phyloP scores from a whole-genome alignment of 2,797 vertebrate genomes.

The Discoglossus pictus region DNA sequence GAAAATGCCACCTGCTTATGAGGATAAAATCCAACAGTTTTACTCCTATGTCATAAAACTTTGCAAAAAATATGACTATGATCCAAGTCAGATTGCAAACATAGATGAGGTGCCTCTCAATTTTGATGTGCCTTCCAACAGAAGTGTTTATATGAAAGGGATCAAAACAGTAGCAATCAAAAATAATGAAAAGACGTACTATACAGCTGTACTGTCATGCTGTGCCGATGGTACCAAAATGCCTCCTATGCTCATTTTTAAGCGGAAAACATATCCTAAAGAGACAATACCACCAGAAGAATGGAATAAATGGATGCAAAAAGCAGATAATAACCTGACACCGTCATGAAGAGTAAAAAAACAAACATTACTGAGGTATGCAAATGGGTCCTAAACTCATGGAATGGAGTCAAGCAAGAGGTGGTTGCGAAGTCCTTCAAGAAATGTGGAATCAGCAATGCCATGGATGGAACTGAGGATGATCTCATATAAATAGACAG shows the following conservation, averaged over 20 bases:
- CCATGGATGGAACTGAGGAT: conserved; percentile 13
- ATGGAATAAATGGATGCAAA: neutral
- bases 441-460: conserved; percentile 6
- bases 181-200: too few species aligned
- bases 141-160: too few species aligned
- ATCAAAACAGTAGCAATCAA: too few species aligned
- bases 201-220: too few species aligned
- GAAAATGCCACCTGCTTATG: neutral
- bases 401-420: neutral
- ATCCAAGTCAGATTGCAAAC: conserved; percentile 5
- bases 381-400: neutral
- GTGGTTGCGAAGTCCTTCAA: conserved; percentile 1
- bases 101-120: conserved; percentile 5
- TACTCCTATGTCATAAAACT: neutral
- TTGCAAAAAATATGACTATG: conserved; percentile 6
- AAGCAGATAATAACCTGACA: neutral
- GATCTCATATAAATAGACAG: neutral
- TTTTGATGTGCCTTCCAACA: too few species aligned
- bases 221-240: neutral
- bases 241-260: neutral
- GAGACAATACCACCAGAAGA: neutral
- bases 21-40: neutral
- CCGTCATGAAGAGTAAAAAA: neutral
- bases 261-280: neutral
- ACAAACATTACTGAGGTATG: conserved; percentile 6